Base-by-base conservation (phyloP, 1,140 invertebrate species). In the Euura saliciscinereae region DNA sequence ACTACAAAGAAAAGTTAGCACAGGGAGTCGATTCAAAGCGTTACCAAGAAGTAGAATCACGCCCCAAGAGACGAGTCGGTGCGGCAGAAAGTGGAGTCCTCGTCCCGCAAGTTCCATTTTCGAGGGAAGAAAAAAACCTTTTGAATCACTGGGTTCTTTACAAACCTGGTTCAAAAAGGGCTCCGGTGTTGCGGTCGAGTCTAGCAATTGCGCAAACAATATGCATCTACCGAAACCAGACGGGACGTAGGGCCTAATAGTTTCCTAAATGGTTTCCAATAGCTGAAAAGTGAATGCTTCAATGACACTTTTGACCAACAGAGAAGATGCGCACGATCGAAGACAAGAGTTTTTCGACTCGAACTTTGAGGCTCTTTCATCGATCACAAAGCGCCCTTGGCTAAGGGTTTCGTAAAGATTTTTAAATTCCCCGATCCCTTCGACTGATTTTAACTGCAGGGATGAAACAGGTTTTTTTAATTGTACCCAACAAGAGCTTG, bases 191-290 rank as follows among this genome's bases (percentile, higher is more conserved):
- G 73, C 71, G 73, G 76, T 77, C 45, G 66, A 69, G 76, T 77
- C 71, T 66, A 65, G 65, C 45, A 71, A 73, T 43, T 69, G 72
- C 68, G 67, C 71, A 67, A 72, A 71, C 67, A 66, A 45, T 71
- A 45, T 77, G 68, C 73, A 11, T 70, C 45, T 59, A 44, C 45
- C 11, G 43, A n/a, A 59, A 3, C 10, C 28, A 43, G n/a, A 65
- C 13, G 43, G n/a, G 43, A 70, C n/a, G 43, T 46, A 67, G 13
- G 13, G 13, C 42, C 66, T 79, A 80, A 80, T 76, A 66, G 68
- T 72, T 79, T 73, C 66, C 74, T 80, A 78, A 80, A 77, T 77
- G 71, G 69, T 73, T 74, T 75, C 71, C 74, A 73, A 76, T 75
- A 74, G 71, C 64, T 67, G 72, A 68, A 75, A 73, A 45, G 3